Conservation (phyloP, 2,113 vertebrate species). For the Zosterops lateralis region DNA sequence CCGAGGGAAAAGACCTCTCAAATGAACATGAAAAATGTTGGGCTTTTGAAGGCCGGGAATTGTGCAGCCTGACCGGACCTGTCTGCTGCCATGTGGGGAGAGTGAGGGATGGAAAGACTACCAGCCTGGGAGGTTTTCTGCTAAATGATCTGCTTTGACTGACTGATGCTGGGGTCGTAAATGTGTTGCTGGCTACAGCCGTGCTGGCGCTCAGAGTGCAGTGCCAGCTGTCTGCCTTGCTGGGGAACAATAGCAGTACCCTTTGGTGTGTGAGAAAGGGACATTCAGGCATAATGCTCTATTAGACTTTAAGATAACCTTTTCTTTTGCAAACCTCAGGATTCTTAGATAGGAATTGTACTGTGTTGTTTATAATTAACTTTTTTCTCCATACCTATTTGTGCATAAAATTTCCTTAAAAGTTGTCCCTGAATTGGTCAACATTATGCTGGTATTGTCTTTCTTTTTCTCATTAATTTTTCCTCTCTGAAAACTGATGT, state of each 20-base stretch:
- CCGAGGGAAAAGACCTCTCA: conserved; percentile 75
- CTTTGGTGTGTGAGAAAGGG: conserved; percentile 67
- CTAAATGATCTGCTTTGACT: conserved; percentile 75
- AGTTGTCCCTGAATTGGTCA: not conserved
- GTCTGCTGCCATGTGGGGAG: conserved; percentile 75
- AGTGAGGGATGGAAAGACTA: conserved; percentile 65
- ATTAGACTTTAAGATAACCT: conserved; percentile 54
- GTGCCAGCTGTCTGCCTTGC: conserved; percentile 86
- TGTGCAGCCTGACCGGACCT: conserved; percentile 74
- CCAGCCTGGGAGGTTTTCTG: conserved; percentile 77
- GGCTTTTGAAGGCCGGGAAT: conserved; percentile 74
- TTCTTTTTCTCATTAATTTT: not conserved
- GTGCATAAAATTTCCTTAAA: conserved; percentile 14
- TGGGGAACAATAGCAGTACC: conserved; percentile 70
- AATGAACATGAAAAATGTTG: conserved; percentile 82
- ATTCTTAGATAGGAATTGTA: conserved; percentile 61
- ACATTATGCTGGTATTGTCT: not conserved
- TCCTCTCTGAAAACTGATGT: not conserved
- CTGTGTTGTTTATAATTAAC: conserved; percentile 63
- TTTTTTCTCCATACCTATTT: conserved; percentile 9
- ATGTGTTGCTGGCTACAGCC: conserved; percentile 75
- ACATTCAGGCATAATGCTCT: conserved; percentile 53
- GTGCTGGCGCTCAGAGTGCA: conserved; percentile 80
- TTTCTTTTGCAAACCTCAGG: conserved; percentile 42
- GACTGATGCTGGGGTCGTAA: conserved; percentile 75